Percentiles rank a stretch among this genome's conserved stretches.
Evolutionary conservation across 2,113 vertebrate species (phyloP).

Genomic region (Ciconia maguari): DNA sequence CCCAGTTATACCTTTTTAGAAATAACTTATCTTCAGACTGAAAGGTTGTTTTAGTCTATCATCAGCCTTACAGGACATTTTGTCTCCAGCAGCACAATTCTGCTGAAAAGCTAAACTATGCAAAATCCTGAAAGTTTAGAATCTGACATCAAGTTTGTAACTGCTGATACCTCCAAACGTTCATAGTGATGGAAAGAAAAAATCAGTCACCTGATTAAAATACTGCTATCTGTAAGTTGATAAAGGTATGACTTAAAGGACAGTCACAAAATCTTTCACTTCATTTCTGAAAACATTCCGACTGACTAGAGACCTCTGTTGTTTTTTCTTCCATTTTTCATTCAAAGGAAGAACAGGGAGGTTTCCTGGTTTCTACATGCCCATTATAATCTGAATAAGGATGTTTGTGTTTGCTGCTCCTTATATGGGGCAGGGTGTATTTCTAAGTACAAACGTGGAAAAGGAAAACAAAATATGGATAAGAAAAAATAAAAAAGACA

Average conservation of each 20-base stretch:
- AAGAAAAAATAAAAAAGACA: not conserved
- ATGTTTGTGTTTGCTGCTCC: not conserved
- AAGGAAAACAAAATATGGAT: not conserved
- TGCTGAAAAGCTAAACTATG: not conserved
- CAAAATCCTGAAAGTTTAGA: not conserved
- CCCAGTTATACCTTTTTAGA: not conserved
- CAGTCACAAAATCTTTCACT: not conserved
- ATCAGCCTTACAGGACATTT: not conserved
- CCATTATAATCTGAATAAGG: not conserved
- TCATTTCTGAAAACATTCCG: not conserved
- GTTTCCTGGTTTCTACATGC: not conserved
- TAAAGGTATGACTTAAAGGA: not conserved
- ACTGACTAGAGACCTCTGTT: not conserved
- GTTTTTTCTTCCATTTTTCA: not conserved
- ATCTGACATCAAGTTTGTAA: not conserved
- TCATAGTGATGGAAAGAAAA: not conserved
- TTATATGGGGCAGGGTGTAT: rapidly evolving
- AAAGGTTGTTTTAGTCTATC: not conserved
- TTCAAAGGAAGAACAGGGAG: not conserved
- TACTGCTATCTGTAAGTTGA: not conserved
- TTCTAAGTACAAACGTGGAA: not conserved
- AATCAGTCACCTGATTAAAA: not conserved
- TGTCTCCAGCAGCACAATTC: not conserved
- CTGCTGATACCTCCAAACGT: not conserved
- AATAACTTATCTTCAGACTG: not conserved